phyloP scores from a whole-genome alignment of 2,888 invertebrate species.

The Drosophila mulleri region DNA sequence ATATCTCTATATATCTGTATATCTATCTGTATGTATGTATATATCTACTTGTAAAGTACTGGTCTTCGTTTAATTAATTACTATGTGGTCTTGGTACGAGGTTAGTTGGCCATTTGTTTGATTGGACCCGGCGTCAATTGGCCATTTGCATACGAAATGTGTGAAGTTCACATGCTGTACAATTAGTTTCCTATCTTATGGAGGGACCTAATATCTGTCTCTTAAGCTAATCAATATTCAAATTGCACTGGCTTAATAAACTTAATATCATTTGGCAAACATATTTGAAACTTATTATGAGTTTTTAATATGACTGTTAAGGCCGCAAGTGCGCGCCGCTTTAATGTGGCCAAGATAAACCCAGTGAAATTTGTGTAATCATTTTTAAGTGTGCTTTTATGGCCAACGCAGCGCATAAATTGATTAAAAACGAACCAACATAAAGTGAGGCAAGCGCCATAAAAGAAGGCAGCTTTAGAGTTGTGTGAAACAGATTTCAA shows the following conservation, averaged over 20 bases:
- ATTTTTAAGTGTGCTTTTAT: constrained; percentile 9
- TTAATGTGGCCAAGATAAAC: background rate
- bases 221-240: constrained; percentile 15
- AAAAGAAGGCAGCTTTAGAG: background rate
- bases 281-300: background rate
- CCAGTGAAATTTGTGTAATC: constrained; percentile 12
- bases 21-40: background rate
- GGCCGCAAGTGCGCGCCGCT: constrained; percentile 1
- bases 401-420: background rate
- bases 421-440: constrained; percentile 1
- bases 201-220: background rate
- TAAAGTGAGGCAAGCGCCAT: constrained; percentile 6
- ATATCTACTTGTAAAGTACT: background rate
- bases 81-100: constrained; percentile 11
- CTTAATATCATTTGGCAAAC: background rate
- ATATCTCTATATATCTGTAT: background rate
- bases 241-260: constrained; percentile 11
- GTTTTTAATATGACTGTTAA: constrained; percentile 15
- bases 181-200: constrained; percentile 7
- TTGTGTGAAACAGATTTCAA: background rate
- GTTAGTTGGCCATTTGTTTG: constrained; percentile 18
- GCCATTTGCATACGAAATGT: constrained; percentile 65
- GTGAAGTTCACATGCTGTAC: constrained; percentile 51
- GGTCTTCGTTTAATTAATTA: constrained; percentile 29
- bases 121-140: constrained; percentile 13